Percentiles rank a stretch among this genome's conserved stretches.
Conservation (phyloP, 2,888 invertebrate genomes). For the Acanthopleura granulata region DNA sequence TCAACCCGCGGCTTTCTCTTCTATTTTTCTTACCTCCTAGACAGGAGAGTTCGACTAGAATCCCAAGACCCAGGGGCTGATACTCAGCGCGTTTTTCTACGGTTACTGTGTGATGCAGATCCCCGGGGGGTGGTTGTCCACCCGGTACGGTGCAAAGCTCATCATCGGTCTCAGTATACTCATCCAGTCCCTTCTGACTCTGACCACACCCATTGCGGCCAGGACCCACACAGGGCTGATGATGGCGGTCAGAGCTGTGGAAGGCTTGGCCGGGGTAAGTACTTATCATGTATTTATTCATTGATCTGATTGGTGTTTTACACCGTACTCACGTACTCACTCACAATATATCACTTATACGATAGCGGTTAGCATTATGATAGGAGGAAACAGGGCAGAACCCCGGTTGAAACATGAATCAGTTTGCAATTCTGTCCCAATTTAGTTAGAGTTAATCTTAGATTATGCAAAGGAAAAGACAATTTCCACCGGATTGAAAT, state of each 20-base stretch:
- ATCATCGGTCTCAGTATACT: conserved; percentile 85
- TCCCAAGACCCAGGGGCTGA: conserved; percentile 43
- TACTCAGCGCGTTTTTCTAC: conserved; percentile 57
- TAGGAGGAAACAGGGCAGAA: too few species aligned
- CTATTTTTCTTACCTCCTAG: conserved; percentile 13
- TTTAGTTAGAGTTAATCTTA: too few species aligned
- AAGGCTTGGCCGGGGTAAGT: conserved; percentile 83
- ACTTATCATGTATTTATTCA: too few species aligned
- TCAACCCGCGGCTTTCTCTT: neutral
- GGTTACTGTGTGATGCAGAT: conserved; percentile 56
- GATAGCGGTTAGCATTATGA: too few species aligned
- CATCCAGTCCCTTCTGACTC: conserved; percentile 83
- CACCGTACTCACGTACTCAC: too few species aligned
- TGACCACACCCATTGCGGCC: conserved; percentile 83
- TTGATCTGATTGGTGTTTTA: too few species aligned
- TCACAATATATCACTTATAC: too few species aligned
- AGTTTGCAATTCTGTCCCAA: too few species aligned
- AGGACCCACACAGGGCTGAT: conserved; percentile 79
- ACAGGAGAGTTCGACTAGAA: conserved; percentile 43
- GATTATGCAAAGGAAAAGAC: too few species aligned
- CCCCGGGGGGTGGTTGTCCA: conserved; percentile 74
- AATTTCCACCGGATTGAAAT: too few species aligned
- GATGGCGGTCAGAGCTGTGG: conserved; percentile 79
- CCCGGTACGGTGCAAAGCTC: conserved; percentile 86
- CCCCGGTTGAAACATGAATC: too few species aligned